These are phyloP conservation scores for Sclerurus mexicanus DNA, from an alignment of 2,113 vertebrate species.

Conservation along the genomic window DNA sequence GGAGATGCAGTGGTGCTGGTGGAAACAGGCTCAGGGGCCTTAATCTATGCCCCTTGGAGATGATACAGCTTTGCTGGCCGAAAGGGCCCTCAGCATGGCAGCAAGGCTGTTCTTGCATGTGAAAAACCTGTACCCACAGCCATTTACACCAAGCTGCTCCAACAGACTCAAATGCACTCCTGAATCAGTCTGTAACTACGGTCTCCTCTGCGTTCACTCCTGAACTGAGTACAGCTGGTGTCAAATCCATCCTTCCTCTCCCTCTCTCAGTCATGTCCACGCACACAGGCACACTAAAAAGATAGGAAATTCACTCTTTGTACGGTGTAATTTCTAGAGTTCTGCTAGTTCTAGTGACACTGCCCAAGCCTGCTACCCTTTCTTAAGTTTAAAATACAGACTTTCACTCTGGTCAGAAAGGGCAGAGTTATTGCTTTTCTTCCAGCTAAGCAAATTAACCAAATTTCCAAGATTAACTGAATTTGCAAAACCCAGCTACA, in stretches of 20 bases:
- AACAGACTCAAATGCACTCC: background rate
- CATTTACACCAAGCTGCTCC: background rate
- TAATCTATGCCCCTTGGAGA: too few species aligned
- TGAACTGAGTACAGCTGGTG: background rate
- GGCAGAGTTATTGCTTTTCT: background rate
- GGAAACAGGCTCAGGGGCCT: background rate
- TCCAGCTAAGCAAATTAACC: background rate
- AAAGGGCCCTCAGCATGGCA: background rate
- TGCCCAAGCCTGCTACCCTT: background rate
- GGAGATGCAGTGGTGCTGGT: background rate
- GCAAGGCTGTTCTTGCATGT: background rate
- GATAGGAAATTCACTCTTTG: background rate
- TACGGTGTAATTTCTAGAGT: background rate
- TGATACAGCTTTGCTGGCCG: rapidly evolving
- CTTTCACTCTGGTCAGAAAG: background rate
- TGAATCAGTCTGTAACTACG: background rate
- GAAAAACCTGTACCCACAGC: background rate
- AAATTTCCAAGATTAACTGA: background rate
- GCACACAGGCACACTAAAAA: background rate
- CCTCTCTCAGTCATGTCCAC: background rate
- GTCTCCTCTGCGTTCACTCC: background rate
- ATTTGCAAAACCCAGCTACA: background rate
- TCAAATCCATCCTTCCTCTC: background rate
- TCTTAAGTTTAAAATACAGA: background rate
- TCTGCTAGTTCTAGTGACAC: background rate